Percentiles rank a stretch among this genome's conserved stretches.
phyloP scores from a whole-genome alignment of 1,140 invertebrate genomes.

The Drosophila tropicalis region DNA sequence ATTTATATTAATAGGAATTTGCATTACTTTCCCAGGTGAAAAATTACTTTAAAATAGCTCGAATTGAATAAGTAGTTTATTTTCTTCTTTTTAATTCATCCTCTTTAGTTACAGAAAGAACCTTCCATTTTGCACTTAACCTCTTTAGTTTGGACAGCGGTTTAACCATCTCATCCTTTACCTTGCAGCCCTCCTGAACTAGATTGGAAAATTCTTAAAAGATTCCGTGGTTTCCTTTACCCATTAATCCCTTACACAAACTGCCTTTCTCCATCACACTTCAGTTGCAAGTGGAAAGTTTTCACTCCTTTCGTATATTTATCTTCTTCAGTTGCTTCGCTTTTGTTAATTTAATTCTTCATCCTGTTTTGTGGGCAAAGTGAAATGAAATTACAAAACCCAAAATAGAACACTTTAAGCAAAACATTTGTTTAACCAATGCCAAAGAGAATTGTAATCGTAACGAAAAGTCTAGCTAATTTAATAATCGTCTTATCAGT shows the following conservation, averaged over 20 bases:
- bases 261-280: slow-evolving; percentile 8
- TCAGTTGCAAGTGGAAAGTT: not conserved
- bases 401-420: not conserved
- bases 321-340: not conserved
- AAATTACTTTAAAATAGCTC: not conserved
- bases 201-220: slow-evolving; percentile 2
- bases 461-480: slow-evolving; percentile 32
- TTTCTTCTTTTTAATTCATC: too few relatives aligned
- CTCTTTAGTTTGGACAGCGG: not conserved
- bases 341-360: not conserved
- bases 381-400: too few relatives aligned
- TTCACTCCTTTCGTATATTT: not conserved
- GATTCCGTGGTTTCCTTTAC: not conserved
- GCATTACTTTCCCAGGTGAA: not conserved
- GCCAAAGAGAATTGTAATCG: not conserved
- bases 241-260: not conserved
- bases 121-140: not conserved
- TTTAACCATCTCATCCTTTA: not conserved
- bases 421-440: not conserved
- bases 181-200: not conserved
- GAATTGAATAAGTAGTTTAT: not conserved
- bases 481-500: slow-evolving; percentile 53
- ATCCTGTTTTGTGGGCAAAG: not conserved
- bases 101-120: not conserved
- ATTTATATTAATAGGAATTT: too few relatives aligned